Base-by-base conservation (phyloP, 2,888 invertebrate genomes). In the Caenorhabditis sp. region DNA sequence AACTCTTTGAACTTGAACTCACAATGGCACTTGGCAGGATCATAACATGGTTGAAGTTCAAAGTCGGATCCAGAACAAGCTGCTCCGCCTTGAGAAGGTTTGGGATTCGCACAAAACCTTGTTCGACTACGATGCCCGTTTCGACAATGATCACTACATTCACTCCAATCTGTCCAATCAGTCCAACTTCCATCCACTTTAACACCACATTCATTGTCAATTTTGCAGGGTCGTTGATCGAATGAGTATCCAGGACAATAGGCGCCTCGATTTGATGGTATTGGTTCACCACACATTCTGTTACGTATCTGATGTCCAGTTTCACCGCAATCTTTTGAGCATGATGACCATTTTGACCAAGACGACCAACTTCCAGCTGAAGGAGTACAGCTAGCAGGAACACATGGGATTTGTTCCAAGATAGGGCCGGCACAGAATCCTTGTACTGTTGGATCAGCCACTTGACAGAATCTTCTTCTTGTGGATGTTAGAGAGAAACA, bases 191-290 rank as follows among this genome's bases (percentile, higher is more conserved):
- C 87, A 58, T 87, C 82, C 19, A 83, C 69, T 24, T 77, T 75
- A 19, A 58, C 66, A 2, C 72, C 75, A 61, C 79, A 79, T 51
- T 61, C 66, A 65, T 65, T 60, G 58, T 71, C 62, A 43, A 71
- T 70, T 27, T 69, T 51, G 62, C 87, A 87, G 31, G 81, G 61
- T n/a, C 79, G 69, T 68, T 86, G 84, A 61, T 87, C 87, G 67
- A 87, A 87, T 59, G 87, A 87, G 60, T 84, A 84, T 17, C 87
- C 87, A 23, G 79, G 73, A 70, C 87, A 87, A 78, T 87, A 87
- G 19, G 86, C 72, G 21, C 87, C 87, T 12, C 86, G 63, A 62
- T 87, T 87, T 4, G 84, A 78, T 1, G 86, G 87, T 26, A 86
- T 70, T 19, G 87, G 87, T 54, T 83, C 78, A 54, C 86, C 80